Base-by-base conservation (phyloP, 1,140 invertebrate genomes). In the Dendroctonus valens region DNA sequence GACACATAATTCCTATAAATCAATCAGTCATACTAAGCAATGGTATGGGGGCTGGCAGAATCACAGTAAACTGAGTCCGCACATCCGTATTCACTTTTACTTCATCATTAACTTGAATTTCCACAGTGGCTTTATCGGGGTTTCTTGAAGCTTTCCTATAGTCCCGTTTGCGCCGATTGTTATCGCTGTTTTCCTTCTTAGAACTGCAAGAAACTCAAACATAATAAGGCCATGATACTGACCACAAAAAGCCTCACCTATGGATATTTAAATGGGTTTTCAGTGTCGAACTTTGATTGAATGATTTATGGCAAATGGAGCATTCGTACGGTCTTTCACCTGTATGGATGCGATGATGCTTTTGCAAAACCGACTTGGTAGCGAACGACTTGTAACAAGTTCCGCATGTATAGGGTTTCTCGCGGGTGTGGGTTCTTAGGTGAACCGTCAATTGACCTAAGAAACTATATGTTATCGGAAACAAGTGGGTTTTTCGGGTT, bases 391-490 rank as follows among this genome's bases (percentile, higher is more conserved):
- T 78, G 7, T 72, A 50, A 67, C 76, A 78, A 44, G 44, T 52
- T 49, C 69, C 65, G 63, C 76, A 78, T 40, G 62, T 61, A 59
- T 73, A 76, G 5, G 73, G 75, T 68, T 78, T 78, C 54, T 74
- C 74, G 8, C 74, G 75, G 37, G 72, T 73, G 69, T 78, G 76
- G 9, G 74, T 69, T 70, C 74, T 71, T 73, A 78, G 74, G 59
- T 78, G 76, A 11, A 74, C 60, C 50, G 74, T 76, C 26, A 78
- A 46, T 46, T 68, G 66, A 9, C 65, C 63, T 65, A n/a, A 50
- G 42, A 46, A 12, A n/a, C n/a, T n/a, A n/a, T n/a, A n/a, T n/a
- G n/a, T n/a, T n/a, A n/a, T n/a, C n/a, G n/a, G n/a, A n/a, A n/a
- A n/a, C n/a, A n/a, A n/a, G n/a, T n/a, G n/a, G n/a, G n/a, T n/a